Percentiles rank a stretch among this genome's conserved stretches.
Evolutionary conservation across 2,888 invertebrate species (phyloP).

Genomic region (Agrochola litura): DNA sequence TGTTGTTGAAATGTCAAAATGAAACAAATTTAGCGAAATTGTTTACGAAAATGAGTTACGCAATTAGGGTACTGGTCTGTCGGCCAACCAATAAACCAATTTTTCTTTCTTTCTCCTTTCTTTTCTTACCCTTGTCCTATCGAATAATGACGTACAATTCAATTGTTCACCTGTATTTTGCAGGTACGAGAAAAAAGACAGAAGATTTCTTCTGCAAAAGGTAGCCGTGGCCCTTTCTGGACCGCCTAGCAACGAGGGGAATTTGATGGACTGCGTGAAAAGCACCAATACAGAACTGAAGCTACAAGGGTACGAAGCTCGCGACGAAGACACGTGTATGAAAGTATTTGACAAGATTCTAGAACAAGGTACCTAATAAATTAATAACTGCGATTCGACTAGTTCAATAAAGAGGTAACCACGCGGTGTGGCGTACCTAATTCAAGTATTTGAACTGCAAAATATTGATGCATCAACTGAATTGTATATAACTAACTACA

Average conservation of each 20-base stretch:
- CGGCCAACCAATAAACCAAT: no score
- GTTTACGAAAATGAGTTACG: no score
- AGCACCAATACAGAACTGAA: slow-evolving; percentile 20
- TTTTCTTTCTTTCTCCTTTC: no score
- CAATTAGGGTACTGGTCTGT: no score
- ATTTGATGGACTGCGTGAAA: slow-evolving; percentile 51
- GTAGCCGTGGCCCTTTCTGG: slow-evolving; percentile 70
- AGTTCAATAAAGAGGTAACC: neutral
- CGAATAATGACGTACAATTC: neutral
- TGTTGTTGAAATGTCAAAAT: no score
- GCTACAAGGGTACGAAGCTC: slow-evolving; percentile 69
- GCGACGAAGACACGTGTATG: slow-evolving; percentile 65
- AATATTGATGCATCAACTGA: neutral
- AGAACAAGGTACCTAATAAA: slow-evolving; percentile 58
- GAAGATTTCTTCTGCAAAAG: slow-evolving; percentile 69
- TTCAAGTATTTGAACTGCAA: neutral
- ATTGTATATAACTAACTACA: no score
- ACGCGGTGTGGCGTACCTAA: neutral
- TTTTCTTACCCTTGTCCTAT: neutral
- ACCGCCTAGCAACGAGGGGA: slow-evolving; percentile 65
- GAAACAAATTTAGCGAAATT: no score
- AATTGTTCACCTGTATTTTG: neutral
- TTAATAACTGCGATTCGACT: neutral
- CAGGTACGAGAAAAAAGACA: slow-evolving; percentile 67
- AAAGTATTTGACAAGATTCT: slow-evolving; percentile 71